phyloP scores from a whole-genome alignment of 2,113 vertebrate genomes.

The Dipodomys stephensi region DNA sequence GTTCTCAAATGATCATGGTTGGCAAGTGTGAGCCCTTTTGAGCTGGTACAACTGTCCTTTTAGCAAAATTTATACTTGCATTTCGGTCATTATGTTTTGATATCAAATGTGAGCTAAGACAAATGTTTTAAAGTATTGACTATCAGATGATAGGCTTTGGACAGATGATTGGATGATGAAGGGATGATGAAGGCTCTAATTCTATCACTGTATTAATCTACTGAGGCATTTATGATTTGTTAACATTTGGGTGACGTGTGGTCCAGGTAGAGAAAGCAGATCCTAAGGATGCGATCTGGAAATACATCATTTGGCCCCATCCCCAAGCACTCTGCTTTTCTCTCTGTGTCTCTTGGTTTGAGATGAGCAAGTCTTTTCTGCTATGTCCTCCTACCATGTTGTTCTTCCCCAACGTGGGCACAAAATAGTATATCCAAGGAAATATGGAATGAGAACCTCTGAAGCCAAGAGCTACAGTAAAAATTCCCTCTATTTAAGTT shows the following conservation, averaged over 20 bases:
- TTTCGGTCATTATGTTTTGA: background rate
- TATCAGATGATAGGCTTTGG: background rate
- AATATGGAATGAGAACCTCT: background rate
- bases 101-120: background rate
- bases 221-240: background rate
- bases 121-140: background rate
- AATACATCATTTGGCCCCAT: background rate
- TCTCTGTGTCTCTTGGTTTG: background rate
- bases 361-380: background rate
- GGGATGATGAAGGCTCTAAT: background rate
- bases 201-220: background rate
- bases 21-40: background rate
- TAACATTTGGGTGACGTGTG: background rate
- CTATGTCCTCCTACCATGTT: background rate
- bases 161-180: background rate
- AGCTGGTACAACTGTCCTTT: background rate
- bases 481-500: background rate
- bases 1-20: background rate
- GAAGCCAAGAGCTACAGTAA: background rate
- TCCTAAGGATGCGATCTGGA: background rate
- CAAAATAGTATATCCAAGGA: background rate
- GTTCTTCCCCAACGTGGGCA: background rate
- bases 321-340: background rate
- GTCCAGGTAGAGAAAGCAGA: background rate
- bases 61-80: background rate